Evolutionary conservation across 2,113 vertebrate genomes (phyloP), one percentile per base, ranked within the genome.

Genomic region (Lichenostomus cassidix): DNA sequence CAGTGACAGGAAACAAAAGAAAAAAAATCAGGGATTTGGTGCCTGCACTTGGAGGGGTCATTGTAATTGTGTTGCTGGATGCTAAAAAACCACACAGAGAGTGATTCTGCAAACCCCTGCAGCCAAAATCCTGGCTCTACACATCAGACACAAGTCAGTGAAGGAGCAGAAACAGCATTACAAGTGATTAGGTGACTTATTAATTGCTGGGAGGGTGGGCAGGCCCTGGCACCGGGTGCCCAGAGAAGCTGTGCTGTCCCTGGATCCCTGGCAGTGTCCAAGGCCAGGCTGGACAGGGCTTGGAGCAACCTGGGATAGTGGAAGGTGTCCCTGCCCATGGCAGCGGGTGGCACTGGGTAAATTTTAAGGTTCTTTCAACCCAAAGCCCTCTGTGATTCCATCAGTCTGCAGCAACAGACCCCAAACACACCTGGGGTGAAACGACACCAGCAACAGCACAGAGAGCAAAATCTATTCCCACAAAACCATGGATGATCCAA

Each of bases 331-430:
- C 47, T 63, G 31, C 41, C 41, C 1, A 0, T 42, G 62, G 55
- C 70, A 75, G 11, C n/a, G 16, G 9, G 21, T 55, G 25, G 55
- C 0, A 42, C 7, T 55, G 49, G 49, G 2, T 14, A 2, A 2
- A 2, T 23, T 49, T 44, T 5, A 6, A 77, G 18, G 31, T 77
- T 42, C 1, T 63, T 50, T 22, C 49, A 31, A 37, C 19, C 71
- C 80, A 42, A 50, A 37, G 8, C 56, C 11, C 15, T 31, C 64
- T 10, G 41, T 16, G 56, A 17, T 14, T 50, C 71, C 80, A 9
- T 24, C 28, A 58, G 31, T 11, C 50, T 3, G 1, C 27, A 37
- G 39, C 0, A 39, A 8, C 1, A 73, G n/a, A 64, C 59, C 77
- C 37, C 25, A 12, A 35, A n/a, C 25, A 9, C 10, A 49, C 62